Percentiles rank a stretch among this genome's conserved stretches.
Conservation (phyloP, 2,888 invertebrate genomes). For the Laothoe populi region DNA sequence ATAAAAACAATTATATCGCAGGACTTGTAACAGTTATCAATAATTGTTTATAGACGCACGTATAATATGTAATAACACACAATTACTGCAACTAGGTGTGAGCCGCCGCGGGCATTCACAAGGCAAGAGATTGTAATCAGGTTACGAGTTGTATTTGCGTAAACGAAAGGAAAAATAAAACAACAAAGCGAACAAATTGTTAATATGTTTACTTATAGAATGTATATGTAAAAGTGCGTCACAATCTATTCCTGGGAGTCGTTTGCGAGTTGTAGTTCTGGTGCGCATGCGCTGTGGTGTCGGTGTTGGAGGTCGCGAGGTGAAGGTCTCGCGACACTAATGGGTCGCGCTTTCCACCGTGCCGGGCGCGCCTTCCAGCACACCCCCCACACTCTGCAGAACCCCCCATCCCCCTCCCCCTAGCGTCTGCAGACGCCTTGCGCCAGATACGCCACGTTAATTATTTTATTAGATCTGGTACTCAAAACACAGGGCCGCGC, state of each 20-base stretch:
- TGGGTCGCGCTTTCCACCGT: background rate
- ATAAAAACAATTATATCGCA: background rate
- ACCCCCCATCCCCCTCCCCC: too few species aligned
- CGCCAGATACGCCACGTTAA: slow-evolving; percentile 21
- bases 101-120: background rate
- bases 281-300: background rate
- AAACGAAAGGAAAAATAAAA: slow-evolving; percentile 10
- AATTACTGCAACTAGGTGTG: background rate
- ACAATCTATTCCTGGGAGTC: background rate
- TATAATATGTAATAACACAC: background rate
- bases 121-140: slow-evolving; percentile 11
- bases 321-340: slow-evolving; percentile 21
- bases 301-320: slow-evolving; percentile 19
- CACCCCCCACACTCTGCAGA: background rate
- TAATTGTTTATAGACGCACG: background rate
- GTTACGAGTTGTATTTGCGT: background rate
- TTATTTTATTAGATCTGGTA: background rate
- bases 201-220: background rate
- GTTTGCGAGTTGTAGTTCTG: background rate
- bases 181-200: background rate
- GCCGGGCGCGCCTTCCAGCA: background rate
- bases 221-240: background rate
- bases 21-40: background rate
- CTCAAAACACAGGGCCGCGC: background rate
- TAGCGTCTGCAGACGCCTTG: slow-evolving; percentile 10